Evolutionary conservation across 1,140 invertebrate species (phyloP), one percentile per base, ranked within the genome.

Genomic region (Conus betulinus): DNA sequence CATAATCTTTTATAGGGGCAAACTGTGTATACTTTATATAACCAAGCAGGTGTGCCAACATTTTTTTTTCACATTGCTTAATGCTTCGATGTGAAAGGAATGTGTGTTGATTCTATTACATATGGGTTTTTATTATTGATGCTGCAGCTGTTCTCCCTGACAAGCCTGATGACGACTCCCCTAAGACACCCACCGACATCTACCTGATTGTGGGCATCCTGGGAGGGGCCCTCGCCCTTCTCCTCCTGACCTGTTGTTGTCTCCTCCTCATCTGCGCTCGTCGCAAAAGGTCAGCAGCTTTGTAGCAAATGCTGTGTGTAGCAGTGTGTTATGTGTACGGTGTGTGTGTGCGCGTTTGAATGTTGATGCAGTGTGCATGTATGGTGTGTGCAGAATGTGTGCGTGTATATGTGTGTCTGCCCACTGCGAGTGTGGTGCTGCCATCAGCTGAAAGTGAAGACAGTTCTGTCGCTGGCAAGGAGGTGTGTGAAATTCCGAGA

Each of bases 121-220:
- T 11, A 20, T 83, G 81, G 55, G 51, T n/a, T 5, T n/a, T 5
- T n/a, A 2, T 13, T 39, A 1, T 52, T 81, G 39, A 39, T 81
- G 78, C 52, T 15, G 25, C 82, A 84, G 82, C 82, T 10, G 63
- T 27, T 6, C 3, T 63, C 13, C 82, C 82, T 0, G 82, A 52
- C 23, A 55, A 84, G 13, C 10, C 5, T 6, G 53, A 10, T 23
- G 53, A 76, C n/a, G 85, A 76, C 5, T 8, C 13, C 1, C 8
- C 53, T 39, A 25, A 57, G 11, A 27, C 52, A 15, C 67, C 67
- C 15, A 52, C 71, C 15, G 71, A 87, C 85, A 27, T 87, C 25
- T 25, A 78, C 27, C 53, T 87, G 85, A 87, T 87, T 53, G 85
- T 79, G 63, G 85, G 39, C 20, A 87, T 87, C 51, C 39, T 87